A percentile compares a stretch with the other conserved stretches of the same genome.
Conservation (phyloP, 2,113 vertebrate species). For the Procavia capensis region DNA sequence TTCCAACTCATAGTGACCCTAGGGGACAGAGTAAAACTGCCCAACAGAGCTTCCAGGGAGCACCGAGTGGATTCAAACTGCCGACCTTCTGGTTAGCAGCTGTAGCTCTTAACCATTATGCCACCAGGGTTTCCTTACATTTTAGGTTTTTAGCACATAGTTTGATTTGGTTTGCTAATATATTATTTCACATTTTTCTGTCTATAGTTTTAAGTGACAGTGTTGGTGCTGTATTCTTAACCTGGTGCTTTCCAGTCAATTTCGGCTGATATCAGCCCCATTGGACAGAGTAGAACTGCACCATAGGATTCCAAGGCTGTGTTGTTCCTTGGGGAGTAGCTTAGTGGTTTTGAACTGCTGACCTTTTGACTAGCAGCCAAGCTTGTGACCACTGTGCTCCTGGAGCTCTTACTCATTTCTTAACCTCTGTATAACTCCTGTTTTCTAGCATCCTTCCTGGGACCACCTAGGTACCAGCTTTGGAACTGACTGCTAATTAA, state of each 20-base stretch:
- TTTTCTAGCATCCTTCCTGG: neutral
- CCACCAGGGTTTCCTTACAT: no score
- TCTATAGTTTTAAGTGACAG: neutral
- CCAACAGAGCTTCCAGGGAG: no score
- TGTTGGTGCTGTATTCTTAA: neutral
- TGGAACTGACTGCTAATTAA: neutral
- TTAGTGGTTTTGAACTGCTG: neutral
- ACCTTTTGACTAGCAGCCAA: neutral
- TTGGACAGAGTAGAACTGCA: no score
- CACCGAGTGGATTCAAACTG: no score
- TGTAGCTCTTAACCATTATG: no score
- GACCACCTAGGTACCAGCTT: neutral
- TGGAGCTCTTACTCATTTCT: neutral
- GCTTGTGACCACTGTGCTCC: neutral
- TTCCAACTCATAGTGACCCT: no score
- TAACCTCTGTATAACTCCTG: neutral
- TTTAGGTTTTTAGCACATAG: neutral
- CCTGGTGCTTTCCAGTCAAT: neutral
- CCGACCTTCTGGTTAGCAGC: no score
- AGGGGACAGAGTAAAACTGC: no score
- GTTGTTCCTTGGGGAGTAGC: no score
- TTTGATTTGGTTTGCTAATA: neutral
- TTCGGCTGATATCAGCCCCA: neutral
- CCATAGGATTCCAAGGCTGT: no score
- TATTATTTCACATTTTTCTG: slow-evolving; percentile 1